Evolutionary conservation across 1,140 invertebrate genomes (phyloP), one percentile per base, ranked within the genome.

Genomic region (Vollenhovia emeryi): DNA sequence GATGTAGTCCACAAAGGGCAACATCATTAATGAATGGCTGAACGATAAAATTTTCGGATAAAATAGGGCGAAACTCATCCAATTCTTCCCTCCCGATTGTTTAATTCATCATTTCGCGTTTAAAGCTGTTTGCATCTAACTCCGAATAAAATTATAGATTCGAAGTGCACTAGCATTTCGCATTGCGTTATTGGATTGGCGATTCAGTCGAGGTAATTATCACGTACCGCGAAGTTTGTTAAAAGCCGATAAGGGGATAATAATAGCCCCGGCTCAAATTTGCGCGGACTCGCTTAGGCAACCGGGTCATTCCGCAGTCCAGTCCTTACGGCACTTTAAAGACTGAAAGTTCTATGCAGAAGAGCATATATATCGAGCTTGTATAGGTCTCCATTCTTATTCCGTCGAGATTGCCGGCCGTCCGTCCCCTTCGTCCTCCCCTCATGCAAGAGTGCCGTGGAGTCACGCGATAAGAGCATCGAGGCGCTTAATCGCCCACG

Each of bases 381-480:
- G 40, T 36, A 75, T 36, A 43, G 33, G 36, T 59, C 60, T 84
- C 33, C 45, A 80, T 68, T 27, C 36, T 59, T 36, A 59, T 60
- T 69, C 52, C 45, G 33, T 68, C 50, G 15, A 36, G 43, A 69
- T 80, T 48, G 21, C 40, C 27, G 24, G 36, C 57, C 30, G 33
- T 64, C 8, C 33, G 11, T 55, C 11, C 11, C 21, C 2, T 55
- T 59, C 43, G 21, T 50, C 24, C 15, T 60, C n/a, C 55, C n/a
- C 7, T 43, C 30, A 74, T 71, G 48, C 36, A 50, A 15, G 33
- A 55, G 57, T 36, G n/a, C 15, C 57, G 7, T 24, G 50, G 13
- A 87, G 69, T 86, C 78, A 84, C 43, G 86, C 84, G 75, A 85
- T 85, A 73, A 79, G 75, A 80, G 64, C 84, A 85, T 85, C 86